Percentiles rank a stretch among this genome's conserved stretches.
These are phyloP conservation scores for Malurus splendens DNA, from an alignment of 2,797 vertebrate genomes.

Conservation along the genomic window DNA sequence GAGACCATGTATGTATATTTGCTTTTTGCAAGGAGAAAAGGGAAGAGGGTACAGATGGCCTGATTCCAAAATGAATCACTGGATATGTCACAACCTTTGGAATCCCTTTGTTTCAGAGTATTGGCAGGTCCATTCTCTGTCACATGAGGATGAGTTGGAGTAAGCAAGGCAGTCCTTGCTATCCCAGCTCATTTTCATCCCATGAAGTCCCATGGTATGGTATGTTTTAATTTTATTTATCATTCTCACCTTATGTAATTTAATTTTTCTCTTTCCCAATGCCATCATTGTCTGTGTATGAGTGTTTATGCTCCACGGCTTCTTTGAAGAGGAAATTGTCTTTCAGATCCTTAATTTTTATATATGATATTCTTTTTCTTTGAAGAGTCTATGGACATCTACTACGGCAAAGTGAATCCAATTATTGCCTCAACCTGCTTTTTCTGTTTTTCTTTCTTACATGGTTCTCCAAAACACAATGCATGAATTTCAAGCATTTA, in stretches of 20 bases:
- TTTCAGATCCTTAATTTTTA: neutral
- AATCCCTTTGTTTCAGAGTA: neutral
- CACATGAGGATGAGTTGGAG: neutral
- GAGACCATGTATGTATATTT: neutral
- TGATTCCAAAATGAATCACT: neutral
- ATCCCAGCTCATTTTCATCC: neutral
- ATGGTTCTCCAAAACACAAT: neutral
- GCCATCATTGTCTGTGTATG: neutral
- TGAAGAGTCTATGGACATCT: neutral
- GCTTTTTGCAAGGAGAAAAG: neutral
- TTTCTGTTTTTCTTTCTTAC: neutral
- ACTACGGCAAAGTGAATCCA: neutral
- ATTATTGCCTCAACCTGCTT: neutral
- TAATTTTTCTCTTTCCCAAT: neutral
- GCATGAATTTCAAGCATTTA: neutral
- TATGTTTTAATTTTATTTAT: neutral
- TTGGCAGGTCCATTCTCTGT: neutral
- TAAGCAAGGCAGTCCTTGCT: neutral
- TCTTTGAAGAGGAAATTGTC: neutral
- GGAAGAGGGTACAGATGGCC: neutral
- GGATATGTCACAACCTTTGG: neutral
- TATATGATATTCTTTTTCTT: neutral
- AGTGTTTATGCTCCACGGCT: neutral
- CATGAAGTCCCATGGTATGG: neutral
- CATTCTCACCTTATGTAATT: neutral